Conservation (phyloP, 2,888 invertebrate genomes). For the Entomobrya multifasciata region DNA sequence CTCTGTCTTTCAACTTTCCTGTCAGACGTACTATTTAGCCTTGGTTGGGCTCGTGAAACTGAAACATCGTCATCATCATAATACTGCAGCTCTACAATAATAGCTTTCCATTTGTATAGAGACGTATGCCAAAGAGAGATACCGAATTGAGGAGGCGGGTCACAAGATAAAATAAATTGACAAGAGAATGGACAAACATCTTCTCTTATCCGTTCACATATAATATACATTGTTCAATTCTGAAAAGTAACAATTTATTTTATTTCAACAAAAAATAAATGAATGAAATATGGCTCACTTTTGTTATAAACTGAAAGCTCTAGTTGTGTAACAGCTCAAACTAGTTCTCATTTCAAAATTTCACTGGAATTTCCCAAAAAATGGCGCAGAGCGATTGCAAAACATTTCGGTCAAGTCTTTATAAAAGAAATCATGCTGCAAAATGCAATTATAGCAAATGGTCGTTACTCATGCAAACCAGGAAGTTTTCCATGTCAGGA, state of each 20-base stretch:
- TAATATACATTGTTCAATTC: neutral
- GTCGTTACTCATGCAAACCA: neutral
- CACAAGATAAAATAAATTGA: constrained; percentile 43
- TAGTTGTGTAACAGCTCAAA: too few species aligned
- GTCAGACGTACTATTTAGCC: neutral
- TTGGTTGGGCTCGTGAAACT: constrained; percentile 11
- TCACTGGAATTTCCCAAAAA: too few species aligned
- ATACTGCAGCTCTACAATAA: neutral
- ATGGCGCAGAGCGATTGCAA: too few species aligned
- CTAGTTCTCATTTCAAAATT: too few species aligned
- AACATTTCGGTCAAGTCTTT: too few species aligned
- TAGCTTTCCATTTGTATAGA: neutral
- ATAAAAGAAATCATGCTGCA: neutral
- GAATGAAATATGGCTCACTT: neutral
- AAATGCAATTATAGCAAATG: neutral
- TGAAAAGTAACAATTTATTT: constrained; percentile 29
- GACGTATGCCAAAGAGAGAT: neutral
- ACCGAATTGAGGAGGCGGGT: constrained; percentile 16
- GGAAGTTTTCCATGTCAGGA: neutral
- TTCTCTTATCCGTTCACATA: too few species aligned
- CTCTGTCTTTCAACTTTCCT: neutral
- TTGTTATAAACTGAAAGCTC: too few species aligned
- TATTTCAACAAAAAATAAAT: constrained; percentile 1
- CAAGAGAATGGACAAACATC: constrained; percentile 48
- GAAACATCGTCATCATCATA: neutral